Evolutionary conservation across 1,140 invertebrate species (phyloP).

Genomic region (Scaptomyza pallida): DNA sequence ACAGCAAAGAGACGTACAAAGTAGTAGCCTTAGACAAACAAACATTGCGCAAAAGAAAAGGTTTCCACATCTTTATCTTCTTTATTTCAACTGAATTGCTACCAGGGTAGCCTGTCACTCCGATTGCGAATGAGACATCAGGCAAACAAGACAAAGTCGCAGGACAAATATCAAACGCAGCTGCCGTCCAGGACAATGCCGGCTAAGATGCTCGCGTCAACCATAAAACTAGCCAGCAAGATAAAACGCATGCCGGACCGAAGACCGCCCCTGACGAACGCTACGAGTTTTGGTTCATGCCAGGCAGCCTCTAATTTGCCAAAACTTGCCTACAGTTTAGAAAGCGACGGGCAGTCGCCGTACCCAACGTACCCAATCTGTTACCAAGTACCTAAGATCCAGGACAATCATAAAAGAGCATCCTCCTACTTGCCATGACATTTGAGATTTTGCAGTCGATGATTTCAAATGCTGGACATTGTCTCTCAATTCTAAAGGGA

Average conservation of each 20-base stretch:
- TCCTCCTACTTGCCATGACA: slow-evolving; percentile 59
- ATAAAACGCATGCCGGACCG: slow-evolving; percentile 53
- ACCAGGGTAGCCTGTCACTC: slow-evolving; percentile 72
- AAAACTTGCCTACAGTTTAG: slow-evolving; percentile 79
- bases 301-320: slow-evolving; percentile 72
- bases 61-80: slow-evolving; percentile 18
- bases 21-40: slow-evolving; percentile 36
- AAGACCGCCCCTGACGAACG: slow-evolving; percentile 61
- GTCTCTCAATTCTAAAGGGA: slow-evolving; percentile 36
- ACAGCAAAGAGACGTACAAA: slow-evolving; percentile 51
- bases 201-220: slow-evolving; percentile 66
- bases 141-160: slow-evolving; percentile 11
- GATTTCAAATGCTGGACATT: slow-evolving; percentile 70
- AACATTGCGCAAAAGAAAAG: slow-evolving; percentile 74
- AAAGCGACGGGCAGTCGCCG: slow-evolving; percentile 30
- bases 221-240: slow-evolving; percentile 62
- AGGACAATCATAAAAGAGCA: slow-evolving; percentile 48
- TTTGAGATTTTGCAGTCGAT: slow-evolving; percentile 79
- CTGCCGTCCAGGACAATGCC: slow-evolving; percentile 64
- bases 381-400: slow-evolving; percentile 1
- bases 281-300: slow-evolving; percentile 32
- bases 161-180: slow-evolving; percentile 54
- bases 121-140: slow-evolving; percentile 66
- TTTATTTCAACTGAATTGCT: slow-evolving; percentile 51
- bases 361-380: no score